These are phyloP conservation scores for Dromaius novaehollandiae DNA, from an alignment of 2,113 vertebrate species.

Conservation along the genomic window DNA sequence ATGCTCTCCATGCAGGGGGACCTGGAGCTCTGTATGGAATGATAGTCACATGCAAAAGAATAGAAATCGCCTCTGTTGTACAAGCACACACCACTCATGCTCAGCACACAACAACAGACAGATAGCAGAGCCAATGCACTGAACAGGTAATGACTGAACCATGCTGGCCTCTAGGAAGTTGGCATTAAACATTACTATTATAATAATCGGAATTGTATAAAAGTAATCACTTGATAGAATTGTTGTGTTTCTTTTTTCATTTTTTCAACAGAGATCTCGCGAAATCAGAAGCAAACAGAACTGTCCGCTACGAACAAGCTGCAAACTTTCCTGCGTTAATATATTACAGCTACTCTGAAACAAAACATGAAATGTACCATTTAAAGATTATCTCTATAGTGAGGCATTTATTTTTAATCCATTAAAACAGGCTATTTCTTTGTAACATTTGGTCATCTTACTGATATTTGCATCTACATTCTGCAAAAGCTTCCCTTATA, in stretches of 20 bases:
- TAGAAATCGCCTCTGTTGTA: neutral
- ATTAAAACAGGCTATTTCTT: neutral
- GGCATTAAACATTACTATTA: neutral
- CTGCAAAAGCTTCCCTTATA: neutral
- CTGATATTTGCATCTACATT: neutral
- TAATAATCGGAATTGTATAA: neutral
- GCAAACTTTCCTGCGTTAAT: neutral
- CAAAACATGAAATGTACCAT: neutral
- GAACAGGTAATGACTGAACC: neutral
- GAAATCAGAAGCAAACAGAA: constrained; percentile 6
- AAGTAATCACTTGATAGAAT: neutral
- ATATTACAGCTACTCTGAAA: neutral
- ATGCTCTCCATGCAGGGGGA: neutral
- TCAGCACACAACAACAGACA: neutral
- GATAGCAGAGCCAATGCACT: neutral
- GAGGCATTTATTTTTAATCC: neutral
- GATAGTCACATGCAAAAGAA: fast-evolving
- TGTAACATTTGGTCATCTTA: neutral
- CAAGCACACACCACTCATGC: neutral
- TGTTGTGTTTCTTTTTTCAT: neutral
- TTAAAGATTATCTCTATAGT: neutral
- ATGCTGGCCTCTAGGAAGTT: neutral
- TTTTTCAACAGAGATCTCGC: neutral
- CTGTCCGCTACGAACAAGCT: neutral
- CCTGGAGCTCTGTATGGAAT: neutral